A percentile compares a stretch with the other conserved stretches of the same genome.
Evolutionary conservation across 2,113 vertebrate genomes (phyloP).

Genomic region (Polyodon spathula): DNA sequence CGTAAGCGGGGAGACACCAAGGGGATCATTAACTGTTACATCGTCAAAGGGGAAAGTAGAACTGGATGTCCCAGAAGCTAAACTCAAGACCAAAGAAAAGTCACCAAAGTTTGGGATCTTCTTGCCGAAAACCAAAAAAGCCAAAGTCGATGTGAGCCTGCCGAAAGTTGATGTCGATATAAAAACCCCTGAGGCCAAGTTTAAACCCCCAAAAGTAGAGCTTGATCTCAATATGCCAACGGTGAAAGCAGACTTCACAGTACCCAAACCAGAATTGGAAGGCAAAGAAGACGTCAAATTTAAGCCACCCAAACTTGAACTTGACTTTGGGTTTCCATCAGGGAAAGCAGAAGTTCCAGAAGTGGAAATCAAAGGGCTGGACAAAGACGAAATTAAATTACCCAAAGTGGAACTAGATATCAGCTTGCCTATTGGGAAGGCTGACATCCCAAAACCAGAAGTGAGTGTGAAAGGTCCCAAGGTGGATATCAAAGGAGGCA

Average conservation of each 20-base stretch:
- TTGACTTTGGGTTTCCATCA: constrained; percentile 44
- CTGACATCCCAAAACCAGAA: no score
- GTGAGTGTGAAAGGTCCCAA: constrained; percentile 21
- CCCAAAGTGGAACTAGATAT: no score
- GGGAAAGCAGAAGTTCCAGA: constrained; percentile 23
- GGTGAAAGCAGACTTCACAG: constrained; percentile 19
- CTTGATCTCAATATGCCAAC: constrained; percentile 28
- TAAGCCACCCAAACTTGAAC: constrained; percentile 54
- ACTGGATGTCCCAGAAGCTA: constrained; percentile 27
- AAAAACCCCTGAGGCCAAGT: constrained; percentile 29
- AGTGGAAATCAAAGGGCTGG: constrained; percentile 9
- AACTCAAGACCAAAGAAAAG: constrained; percentile 47
- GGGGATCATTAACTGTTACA: constrained; percentile 9
- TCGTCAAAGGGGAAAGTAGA: constrained; percentile 4
- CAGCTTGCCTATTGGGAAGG: no score
- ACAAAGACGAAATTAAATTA: constrained; percentile 21
- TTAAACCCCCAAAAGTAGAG: constrained; percentile 37
- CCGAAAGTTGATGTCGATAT: constrained; percentile 33
- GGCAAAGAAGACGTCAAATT: constrained; percentile 34
- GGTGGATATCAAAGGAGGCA: constrained; percentile 28
- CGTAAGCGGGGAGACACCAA: constrained; percentile 22
- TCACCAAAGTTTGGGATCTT: constrained; percentile 48
- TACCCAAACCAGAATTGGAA: constrained; percentile 12
- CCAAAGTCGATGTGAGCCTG: constrained; percentile 38
- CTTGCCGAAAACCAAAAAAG: constrained; percentile 55